Base-by-base conservation (phyloP, 2,113 vertebrate species). In the Callocephalon fimbriatum region DNA sequence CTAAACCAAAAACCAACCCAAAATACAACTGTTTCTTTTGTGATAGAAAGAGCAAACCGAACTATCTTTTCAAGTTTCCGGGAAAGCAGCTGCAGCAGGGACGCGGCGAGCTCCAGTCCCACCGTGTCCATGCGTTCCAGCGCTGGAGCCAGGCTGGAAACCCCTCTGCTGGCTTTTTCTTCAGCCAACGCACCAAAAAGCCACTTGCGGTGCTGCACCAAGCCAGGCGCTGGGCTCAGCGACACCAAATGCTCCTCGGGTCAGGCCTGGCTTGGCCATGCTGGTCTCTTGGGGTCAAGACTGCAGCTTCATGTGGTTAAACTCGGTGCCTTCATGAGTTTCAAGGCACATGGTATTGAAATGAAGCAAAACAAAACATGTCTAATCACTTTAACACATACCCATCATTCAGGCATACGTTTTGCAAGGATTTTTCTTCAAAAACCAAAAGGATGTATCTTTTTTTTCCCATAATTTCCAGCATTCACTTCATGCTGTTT, bases 401-500 rank as follows among this genome's bases (percentile, higher is more conserved):
- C 4, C 4, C 92, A 58, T 77, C 67, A 45, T 80, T 86, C 93
- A 94, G 84, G 90, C 84, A 50, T 40, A 59, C 0, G 0, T 44
- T 86, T 63, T 37, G 4, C 48, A 37, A 53, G 37, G 16, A 40
- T 37, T 93, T 59, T 56, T 73, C 79, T 80, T 56, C 2, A 21
- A 75, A 79, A 82, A 15, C 0, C 1, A 45, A 44, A 59, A 48
- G 35, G 1, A 0, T 4, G 2, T 20, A 1, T 53, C 5, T 35
- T 5, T 42, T 37, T 29, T 53, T 37, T 47, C 53, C 26, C 3
- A 2, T 78, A 6, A 75, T 74, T 89, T 86, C 65, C 86, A 96
- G 86, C 86, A 96, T 95, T 95, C 12, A 15, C 51, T 75, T 87
- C 61, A 68, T 81, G 76, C 76, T 78, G 76, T 17, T 82, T 66